Percentiles rank a stretch among this genome's conserved stretches.
phyloP scores from a whole-genome alignment of 2,888 invertebrate genomes.

The Apodemia zela region DNA sequence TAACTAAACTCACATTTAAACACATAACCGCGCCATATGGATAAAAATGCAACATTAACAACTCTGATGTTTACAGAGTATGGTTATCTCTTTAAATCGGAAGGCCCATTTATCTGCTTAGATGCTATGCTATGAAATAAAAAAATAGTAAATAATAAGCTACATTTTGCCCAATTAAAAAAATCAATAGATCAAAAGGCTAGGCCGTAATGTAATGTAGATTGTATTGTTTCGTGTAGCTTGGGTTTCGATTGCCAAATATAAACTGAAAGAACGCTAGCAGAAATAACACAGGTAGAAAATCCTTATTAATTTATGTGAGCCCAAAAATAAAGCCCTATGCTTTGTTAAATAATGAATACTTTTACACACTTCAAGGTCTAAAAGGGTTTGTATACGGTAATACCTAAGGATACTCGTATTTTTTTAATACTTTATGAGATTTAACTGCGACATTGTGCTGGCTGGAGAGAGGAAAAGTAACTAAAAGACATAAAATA shows the following conservation, averaged over 20 bases:
- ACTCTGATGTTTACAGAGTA: too few relatives aligned
- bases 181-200: neutral
- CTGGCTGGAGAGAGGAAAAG: neutral
- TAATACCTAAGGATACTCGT: neutral
- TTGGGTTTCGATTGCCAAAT: neutral
- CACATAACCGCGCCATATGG: too few relatives aligned
- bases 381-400: neutral
- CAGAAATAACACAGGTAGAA: neutral
- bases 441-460: neutral
- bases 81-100: too few relatives aligned
- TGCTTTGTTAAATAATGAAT: neutral
- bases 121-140: too few relatives aligned
- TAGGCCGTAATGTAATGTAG: neutral
- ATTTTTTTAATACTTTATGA: neutral
- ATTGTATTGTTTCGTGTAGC: neutral
- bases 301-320: constrained; percentile 1
- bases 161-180: neutral
- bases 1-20: too few relatives aligned
- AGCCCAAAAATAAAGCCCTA: neutral
- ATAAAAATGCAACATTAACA: too few relatives aligned
- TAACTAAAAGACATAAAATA: too few relatives aligned
- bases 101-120: too few relatives aligned
- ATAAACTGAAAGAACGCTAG: neutral
- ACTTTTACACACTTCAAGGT: constrained; percentile 1
- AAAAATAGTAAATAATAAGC: too few relatives aligned